Evolutionary conservation across 2,888 invertebrate genomes (phyloP).

Genomic region (Scaptodrosophila latifasciaeformis): DNA sequence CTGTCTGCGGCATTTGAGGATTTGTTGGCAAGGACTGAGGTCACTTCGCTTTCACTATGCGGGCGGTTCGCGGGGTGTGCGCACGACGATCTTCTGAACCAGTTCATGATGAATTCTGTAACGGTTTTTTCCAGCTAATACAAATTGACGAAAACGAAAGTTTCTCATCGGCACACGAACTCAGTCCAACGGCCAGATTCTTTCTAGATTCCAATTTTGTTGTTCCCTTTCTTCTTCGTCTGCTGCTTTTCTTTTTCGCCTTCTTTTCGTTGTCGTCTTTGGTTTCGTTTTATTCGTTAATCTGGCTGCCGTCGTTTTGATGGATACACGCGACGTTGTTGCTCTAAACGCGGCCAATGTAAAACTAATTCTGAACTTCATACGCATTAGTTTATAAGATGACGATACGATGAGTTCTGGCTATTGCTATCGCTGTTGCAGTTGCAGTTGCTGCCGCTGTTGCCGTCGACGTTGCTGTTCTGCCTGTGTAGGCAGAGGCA

Average conservation of each 20-base stretch:
- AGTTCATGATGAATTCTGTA: constrained; percentile 79
- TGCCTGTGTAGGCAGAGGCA: too few species aligned
- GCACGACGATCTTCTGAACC: constrained; percentile 81
- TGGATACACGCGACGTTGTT: constrained; percentile 29
- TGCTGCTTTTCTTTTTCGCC: background rate
- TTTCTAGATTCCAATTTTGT: background rate
- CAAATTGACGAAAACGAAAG: constrained; percentile 79
- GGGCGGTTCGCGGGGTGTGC: constrained; percentile 77
- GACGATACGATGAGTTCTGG: background rate
- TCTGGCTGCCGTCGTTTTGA: background rate
- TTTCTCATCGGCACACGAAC: constrained; percentile 77
- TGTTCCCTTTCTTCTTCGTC: background rate
- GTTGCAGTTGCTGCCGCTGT: constrained; percentile 12
- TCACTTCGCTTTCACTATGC: constrained; percentile 30
- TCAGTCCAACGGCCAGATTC: constrained; percentile 10
- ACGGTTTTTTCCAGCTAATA: constrained; percentile 80
- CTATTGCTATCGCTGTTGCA: background rate
- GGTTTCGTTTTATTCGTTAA: background rate
- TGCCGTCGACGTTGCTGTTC: constrained; percentile 8
- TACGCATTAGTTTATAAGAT: constrained; percentile 66
- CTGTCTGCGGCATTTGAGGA: background rate
- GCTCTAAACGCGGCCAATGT: constrained; percentile 64
- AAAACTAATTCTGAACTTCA: constrained; percentile 67
- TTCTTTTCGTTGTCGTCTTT: background rate
- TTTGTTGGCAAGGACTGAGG: background rate